phyloP scores from a whole-genome alignment of 2,113 vertebrate genomes.

The Scomber scombrus region DNA sequence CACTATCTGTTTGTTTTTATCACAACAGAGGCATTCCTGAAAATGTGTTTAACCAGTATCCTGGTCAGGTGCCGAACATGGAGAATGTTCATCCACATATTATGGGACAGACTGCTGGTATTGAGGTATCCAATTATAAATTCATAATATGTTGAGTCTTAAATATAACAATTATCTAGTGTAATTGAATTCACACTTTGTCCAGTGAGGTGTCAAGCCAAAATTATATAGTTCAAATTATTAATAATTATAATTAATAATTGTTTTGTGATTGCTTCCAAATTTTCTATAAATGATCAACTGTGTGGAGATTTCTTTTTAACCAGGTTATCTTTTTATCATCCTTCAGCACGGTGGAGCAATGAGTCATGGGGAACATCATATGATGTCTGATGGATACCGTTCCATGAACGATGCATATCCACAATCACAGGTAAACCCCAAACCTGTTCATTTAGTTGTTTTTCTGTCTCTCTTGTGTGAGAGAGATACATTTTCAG shows the following conservation, averaged over 20 bases:
- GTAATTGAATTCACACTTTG: background rate
- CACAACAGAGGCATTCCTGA: slow-evolving; percentile 57
- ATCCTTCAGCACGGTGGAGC: slow-evolving; percentile 42
- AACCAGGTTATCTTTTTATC: slow-evolving; percentile 9
- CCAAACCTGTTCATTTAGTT: background rate
- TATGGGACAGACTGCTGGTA: slow-evolving; percentile 75
- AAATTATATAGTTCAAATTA: background rate
- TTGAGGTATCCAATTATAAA: slow-evolving; percentile 61
- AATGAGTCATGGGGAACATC: slow-evolving; percentile 49
- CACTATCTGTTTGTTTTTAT: slow-evolving; percentile 20
- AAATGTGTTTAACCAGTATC: slow-evolving; percentile 72
- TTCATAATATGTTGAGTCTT: background rate
- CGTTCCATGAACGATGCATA: slow-evolving; percentile 54
- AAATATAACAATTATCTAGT: background rate
- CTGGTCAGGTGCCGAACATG: slow-evolving; percentile 82
- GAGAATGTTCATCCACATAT: slow-evolving; percentile 87
- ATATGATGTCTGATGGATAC: slow-evolving; percentile 50
- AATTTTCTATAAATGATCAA: background rate
- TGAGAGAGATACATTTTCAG: background rate
- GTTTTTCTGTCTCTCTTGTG: background rate
- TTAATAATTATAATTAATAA: too few species aligned
- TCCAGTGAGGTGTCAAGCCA: background rate
- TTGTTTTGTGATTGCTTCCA: background rate
- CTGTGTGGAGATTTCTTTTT: background rate
- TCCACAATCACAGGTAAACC: slow-evolving; percentile 53